A percentile compares a stretch with the other conserved stretches of the same genome.
Conservation (phyloP, 2,113 vertebrate genomes). For the Phaethon lepturus region DNA sequence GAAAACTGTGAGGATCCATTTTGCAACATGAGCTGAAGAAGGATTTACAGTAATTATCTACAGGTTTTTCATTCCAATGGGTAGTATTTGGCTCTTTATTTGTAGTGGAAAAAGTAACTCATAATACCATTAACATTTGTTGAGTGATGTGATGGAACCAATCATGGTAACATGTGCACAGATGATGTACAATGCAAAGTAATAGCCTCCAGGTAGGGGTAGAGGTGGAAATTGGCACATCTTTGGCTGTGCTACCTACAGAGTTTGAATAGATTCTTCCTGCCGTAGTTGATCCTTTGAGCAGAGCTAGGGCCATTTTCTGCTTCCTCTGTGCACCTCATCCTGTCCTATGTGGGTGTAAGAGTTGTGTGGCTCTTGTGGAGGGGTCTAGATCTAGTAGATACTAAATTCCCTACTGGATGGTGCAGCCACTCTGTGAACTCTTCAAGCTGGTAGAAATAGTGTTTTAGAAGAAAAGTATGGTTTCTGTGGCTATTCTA, state of each 20-base stretch:
- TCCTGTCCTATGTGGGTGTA: background rate
- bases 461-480: background rate
- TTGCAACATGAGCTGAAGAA: background rate
- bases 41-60: background rate
- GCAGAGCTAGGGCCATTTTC: background rate
- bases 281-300: accelerated
- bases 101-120: background rate
- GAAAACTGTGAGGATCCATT: background rate
- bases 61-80: background rate
- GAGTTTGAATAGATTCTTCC: background rate
- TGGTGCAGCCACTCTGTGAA: background rate
- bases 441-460: background rate
- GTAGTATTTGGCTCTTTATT: background rate
- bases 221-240: background rate
- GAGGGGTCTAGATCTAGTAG: too few species aligned
- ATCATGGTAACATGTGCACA: background rate
- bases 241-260: background rate
- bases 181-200: background rate
- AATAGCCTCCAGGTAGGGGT: background rate
- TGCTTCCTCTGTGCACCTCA: accelerated
- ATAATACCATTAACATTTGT: background rate
- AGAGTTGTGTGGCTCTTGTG: background rate
- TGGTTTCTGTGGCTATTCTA: background rate
- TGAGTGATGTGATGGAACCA: background rate
- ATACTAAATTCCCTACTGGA: background rate